phyloP scores from a whole-genome alignment of 2,888 invertebrate genomes.

The Philonicus albiceps region DNA sequence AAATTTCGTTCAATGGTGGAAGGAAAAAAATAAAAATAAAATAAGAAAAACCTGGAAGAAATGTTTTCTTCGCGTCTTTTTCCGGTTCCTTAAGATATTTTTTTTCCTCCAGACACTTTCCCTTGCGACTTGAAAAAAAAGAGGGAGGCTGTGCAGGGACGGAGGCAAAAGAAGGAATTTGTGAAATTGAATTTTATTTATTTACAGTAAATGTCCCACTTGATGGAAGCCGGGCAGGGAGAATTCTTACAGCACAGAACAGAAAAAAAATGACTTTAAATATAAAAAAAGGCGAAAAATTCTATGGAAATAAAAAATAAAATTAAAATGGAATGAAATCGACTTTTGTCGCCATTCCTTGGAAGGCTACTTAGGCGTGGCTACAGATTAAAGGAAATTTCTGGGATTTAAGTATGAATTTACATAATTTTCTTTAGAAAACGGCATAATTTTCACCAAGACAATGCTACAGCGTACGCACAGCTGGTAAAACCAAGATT shows the following conservation, averaged over 20 bases:
- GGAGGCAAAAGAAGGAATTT: not conserved
- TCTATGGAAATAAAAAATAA: slow-evolving; percentile 25
- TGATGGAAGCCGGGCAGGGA: not conserved
- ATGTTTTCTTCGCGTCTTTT: not conserved
- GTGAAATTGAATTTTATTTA: slow-evolving; percentile 31
- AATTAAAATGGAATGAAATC: slow-evolving; percentile 20
- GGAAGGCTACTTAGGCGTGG: not conserved
- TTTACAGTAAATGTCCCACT: slow-evolving; percentile 27
- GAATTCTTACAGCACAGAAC: not conserved
- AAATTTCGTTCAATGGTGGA: not conserved
- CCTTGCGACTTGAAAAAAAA: not conserved
- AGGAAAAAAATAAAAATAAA: too few relatives aligned
- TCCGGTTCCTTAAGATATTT: not conserved
- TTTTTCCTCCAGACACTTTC: not conserved
- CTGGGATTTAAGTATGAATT: not conserved
- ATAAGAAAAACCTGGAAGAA: not conserved
- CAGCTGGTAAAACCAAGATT: not conserved
- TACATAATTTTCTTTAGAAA: not conserved
- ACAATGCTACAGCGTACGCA: not conserved
- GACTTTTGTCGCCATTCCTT: not conserved
- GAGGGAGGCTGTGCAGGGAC: not conserved
- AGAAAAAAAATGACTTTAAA: not conserved
- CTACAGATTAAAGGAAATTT: not conserved
- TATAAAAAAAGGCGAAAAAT: not conserved
- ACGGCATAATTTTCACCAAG: not conserved